Base-by-base conservation (phyloP, 2,113 vertebrate species). In the Saccopteryx leptura region DNA sequence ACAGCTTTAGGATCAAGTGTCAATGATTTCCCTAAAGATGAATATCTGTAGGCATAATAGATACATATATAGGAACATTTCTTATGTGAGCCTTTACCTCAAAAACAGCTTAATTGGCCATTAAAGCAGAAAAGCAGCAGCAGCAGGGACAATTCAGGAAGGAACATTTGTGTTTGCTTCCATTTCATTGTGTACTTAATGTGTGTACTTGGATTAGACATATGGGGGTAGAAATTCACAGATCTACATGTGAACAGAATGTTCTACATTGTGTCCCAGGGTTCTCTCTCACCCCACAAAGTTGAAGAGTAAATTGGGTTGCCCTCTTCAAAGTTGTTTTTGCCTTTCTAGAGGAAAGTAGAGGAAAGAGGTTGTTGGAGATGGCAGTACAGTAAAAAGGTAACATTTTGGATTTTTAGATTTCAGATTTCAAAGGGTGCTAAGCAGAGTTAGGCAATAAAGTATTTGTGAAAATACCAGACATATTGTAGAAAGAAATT, bases 381-480 rank as follows among this genome's bases (percentile, higher is more conserved):
- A 60, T 52, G 0, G 7, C 14, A 66, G 17, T 14, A 1, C 6
- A 13, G 14, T 60, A 65, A 58, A 95, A 81, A 60, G 46, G 28
- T 11, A 66, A 68, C 18, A 7, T 82, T 83, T 65, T 52, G n/a
- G 46, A 83, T 61, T 81, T 81, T 91, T 75, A 52, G 72, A 33
- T 91, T 78, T 78, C 21, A 56, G 52, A 19, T n/a, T 54, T 52
- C 50, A 58, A 93, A 86, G 68, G 18, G 17, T 2, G 23, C 13
- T 75, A 90, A 87, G 23, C n/a, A 61, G 69, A 84, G 31, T 72
- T 66, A 60, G 28, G 66, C 39, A 39, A 85, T 81, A 81, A 91
- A 91, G 90, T 61, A 39, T 88, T 81, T 74, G 63, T 91, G 46
- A 87, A 71, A 84, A 83, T 85, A 74, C 31, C n/a, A 88, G 63